Conservation (phyloP, 53 echinoderm and acorn worm genomes). For the Hippasteria phrygiana region DNA sequence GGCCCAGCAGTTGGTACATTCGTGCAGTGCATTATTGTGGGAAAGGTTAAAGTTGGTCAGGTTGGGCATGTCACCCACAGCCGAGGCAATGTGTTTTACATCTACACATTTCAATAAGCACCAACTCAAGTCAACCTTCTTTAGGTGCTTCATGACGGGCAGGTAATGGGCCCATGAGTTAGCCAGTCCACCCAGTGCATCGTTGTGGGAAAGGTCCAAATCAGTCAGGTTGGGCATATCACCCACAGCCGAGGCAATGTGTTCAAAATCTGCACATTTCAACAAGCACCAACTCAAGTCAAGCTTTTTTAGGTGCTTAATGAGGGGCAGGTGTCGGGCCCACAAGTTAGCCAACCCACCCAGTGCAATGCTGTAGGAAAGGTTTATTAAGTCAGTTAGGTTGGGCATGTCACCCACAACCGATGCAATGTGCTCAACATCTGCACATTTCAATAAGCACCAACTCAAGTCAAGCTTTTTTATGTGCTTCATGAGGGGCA, state of each 20-base stretch:
- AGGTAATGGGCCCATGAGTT: conserved; percentile 1
- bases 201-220: conserved; percentile 6
- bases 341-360: conserved; percentile 16
- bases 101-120: conserved; percentile 17
- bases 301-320: neutral
- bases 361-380: neutral
- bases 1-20: neutral
- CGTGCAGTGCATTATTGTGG: neutral
- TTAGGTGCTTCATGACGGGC: neutral
- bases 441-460: neutral
- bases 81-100: neutral
- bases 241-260: neutral
- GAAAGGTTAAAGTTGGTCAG: neutral
- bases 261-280: neutral
- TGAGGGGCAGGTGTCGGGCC: neutral
- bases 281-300: neutral
- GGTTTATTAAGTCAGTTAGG: neutral
- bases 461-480: neutral
- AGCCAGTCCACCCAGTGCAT: conserved; percentile 8
- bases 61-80: neutral
- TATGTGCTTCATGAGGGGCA: neutral
- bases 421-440: conserved; percentile 2
- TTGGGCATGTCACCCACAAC: neutral
- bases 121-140: neutral
- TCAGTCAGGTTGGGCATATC: neutral